A percentile compares a stretch with the other conserved stretches of the same genome.
These are phyloP conservation scores for Zaprionus kolodkinae DNA, from an alignment of 1,140 invertebrate genomes.

Conservation along the genomic window DNA sequence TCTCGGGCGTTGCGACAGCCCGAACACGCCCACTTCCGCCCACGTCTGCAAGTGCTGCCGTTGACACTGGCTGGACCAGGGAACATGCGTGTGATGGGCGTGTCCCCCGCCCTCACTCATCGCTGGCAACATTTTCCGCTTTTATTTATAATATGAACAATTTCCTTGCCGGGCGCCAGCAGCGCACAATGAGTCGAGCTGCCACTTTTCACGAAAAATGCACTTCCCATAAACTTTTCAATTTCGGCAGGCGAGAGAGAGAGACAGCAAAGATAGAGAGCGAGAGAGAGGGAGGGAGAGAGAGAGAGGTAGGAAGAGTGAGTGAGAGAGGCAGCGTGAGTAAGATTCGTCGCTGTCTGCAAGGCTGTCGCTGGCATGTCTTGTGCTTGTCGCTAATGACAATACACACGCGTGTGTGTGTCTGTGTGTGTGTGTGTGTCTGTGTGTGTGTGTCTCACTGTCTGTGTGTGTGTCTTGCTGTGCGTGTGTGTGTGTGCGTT, in stretches of 20 bases:
- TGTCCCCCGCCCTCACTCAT: slow-evolving; percentile 64
- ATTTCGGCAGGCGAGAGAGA: slow-evolving; percentile 50
- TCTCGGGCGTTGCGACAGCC: slow-evolving; percentile 43
- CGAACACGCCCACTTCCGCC: slow-evolving; percentile 29
- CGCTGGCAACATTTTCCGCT: slow-evolving; percentile 72
- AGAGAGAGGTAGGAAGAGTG: no score
- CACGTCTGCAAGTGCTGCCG: slow-evolving; percentile 42
- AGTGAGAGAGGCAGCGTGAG: no score
- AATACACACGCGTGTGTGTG: slow-evolving; percentile 66
- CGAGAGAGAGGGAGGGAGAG: no score
- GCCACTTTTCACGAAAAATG: slow-evolving; percentile 77
- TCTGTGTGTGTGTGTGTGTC: slow-evolving; percentile 11
- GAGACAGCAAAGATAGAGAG: no score
- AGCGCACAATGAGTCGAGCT: slow-evolving; percentile 49
- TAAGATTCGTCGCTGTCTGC: neutral
- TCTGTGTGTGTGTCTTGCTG: slow-evolving; percentile 8
- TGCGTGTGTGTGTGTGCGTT: slow-evolving; percentile 43
- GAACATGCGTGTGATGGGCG: slow-evolving; percentile 67
- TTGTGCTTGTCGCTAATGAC: slow-evolving; percentile 77
- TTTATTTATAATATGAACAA: slow-evolving; percentile 83
- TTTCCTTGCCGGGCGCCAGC: slow-evolving; percentile 50
- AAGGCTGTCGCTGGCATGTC: slow-evolving; percentile 43
- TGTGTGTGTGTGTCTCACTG: slow-evolving; percentile 14
- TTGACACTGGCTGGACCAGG: slow-evolving; percentile 59
- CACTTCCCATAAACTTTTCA: slow-evolving; percentile 76